A percentile compares a stretch with the other conserved stretches of the same genome.
Conservation (phyloP, 2,888 invertebrate genomes). For the Poecilus cupreus region DNA sequence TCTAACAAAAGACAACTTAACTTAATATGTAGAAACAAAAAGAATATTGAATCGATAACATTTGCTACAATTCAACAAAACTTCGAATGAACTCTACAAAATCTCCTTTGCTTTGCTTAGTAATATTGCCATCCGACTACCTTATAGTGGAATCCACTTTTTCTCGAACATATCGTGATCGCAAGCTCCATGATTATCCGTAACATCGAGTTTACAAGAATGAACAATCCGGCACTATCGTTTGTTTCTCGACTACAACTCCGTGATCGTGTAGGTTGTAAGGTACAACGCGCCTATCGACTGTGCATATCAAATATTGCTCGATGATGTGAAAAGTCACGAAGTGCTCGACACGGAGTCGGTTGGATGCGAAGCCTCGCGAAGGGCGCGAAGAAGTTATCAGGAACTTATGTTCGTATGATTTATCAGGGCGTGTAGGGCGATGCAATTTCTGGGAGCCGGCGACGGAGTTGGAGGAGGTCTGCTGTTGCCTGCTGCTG, state of each 20-base stretch:
- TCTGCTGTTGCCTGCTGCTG: constrained; percentile 2
- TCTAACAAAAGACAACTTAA: too few relatives aligned
- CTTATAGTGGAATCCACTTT: too few relatives aligned
- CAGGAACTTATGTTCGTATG: constrained; percentile 56
- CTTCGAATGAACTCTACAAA: too few relatives aligned
- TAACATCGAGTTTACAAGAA: constrained; percentile 12
- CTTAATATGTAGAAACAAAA: too few relatives aligned
- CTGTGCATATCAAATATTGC: constrained; percentile 49
- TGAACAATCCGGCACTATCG: background rate
- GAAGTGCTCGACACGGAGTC: background rate
- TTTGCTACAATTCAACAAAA: too few relatives aligned
- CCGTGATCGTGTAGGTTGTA: too few relatives aligned
- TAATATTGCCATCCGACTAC: too few relatives aligned
- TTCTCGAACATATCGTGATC: background rate
- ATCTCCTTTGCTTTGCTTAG: too few relatives aligned
- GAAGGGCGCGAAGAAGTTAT: constrained; percentile 55
- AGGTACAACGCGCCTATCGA: constrained; percentile 31
- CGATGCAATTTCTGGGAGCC: constrained; percentile 1
- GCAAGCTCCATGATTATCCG: background rate
- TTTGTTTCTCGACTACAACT: background rate
- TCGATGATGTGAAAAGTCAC: constrained; percentile 54
- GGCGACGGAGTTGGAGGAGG: background rate
- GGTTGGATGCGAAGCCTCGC: background rate
- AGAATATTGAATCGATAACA: too few relatives aligned
- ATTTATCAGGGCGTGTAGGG: constrained; percentile 54